Evolutionary conservation across 2,888 invertebrate species (phyloP).

Genomic region (Allacma fusca): DNA sequence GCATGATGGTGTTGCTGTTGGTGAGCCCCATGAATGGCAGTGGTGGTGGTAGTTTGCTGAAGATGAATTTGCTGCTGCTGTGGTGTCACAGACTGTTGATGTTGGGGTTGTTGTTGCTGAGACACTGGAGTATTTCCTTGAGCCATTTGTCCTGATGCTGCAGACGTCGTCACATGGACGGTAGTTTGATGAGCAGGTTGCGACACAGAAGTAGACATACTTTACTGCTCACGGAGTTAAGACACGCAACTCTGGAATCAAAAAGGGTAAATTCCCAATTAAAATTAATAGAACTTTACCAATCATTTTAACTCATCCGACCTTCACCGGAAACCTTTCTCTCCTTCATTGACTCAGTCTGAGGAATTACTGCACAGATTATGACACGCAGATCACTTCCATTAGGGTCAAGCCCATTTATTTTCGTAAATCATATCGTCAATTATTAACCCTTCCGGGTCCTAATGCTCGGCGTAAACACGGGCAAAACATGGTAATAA

Average conservation of each 20-base stretch:
- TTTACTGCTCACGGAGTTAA: not conserved
- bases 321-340: no score
- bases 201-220: not conserved
- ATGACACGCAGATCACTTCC: not conserved
- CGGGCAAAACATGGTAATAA: not conserved
- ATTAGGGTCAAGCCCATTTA: not conserved
- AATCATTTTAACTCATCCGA: not conserved
- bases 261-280: not conserved
- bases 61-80: conserved; percentile 58
- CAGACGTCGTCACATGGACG: conserved; percentile 22
- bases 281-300: not conserved
- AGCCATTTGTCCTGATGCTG: conserved; percentile 31
- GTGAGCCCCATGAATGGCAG: conserved; percentile 24
- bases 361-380: no score
- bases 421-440: not conserved
- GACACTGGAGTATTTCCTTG: conserved; percentile 30
- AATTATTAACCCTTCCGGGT: not conserved
- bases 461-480: not conserved
- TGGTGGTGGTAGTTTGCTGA: conserved; percentile 51
- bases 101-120: conserved; percentile 38
- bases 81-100: conserved; percentile 24
- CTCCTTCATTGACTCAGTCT: no score
- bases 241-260: conserved; percentile 12
- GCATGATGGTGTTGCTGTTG: conserved; percentile 41
- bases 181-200: not conserved